phyloP scores from a whole-genome alignment of 2,113 vertebrate genomes.

The Anthoscopus minutus region DNA sequence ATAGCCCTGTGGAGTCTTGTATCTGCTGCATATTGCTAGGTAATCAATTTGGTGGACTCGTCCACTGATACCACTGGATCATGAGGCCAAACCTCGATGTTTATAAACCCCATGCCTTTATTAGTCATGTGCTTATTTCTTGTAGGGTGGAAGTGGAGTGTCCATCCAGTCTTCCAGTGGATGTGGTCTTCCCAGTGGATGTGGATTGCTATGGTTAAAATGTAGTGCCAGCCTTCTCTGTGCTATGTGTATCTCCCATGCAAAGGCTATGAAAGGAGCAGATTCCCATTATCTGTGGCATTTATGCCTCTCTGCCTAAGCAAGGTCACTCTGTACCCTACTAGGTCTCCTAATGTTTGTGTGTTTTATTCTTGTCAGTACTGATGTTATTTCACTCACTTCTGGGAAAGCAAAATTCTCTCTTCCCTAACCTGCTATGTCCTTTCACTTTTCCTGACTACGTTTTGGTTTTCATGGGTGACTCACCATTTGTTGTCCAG shows the following conservation, averaged over 20 bases:
- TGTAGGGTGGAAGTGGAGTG: background rate
- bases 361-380: background rate
- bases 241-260: background rate
- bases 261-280: background rate
- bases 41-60: background rate
- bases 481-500: background rate
- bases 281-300: background rate
- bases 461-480: background rate
- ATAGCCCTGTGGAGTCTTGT: background rate
- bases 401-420: background rate
- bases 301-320: background rate
- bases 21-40: background rate
- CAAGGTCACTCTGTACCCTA: background rate
- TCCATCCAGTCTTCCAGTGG: too few relatives aligned
- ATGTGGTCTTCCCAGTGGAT: background rate
- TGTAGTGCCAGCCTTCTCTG: background rate
- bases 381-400: background rate
- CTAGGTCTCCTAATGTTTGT: background rate
- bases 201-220: background rate
- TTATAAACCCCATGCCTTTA: background rate
- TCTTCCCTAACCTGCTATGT: background rate
- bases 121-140: background rate
- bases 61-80: background rate
- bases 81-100: background rate
- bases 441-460: background rate